Base-by-base conservation (phyloP, 2,113 vertebrate species). In the Brachionichthys hirsutus region DNA sequence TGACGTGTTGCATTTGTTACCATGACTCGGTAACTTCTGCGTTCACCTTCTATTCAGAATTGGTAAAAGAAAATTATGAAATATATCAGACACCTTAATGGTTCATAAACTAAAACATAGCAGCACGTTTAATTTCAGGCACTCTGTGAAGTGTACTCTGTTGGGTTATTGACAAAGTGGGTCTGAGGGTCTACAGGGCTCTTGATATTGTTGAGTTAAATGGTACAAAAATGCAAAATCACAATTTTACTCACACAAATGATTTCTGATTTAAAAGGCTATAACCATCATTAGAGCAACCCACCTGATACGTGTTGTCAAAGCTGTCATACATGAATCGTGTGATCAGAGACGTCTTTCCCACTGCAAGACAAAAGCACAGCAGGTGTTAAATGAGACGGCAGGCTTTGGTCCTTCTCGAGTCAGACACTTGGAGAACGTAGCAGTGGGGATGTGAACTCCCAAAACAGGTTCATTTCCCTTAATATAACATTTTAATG, bases 271-370 rank as follows among this genome's bases (percentile, higher is more conserved):
- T 30, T 30, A 30, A 30, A 4, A 30, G 24, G 24, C 4, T 8
- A 30, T 6, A 30, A 30, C 4, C 24, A 30, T 30, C 24, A 30
- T 30, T 3, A 46, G 16, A 47, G 41, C 36, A n/a, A 77, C 88
- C 43, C 82, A 96, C 94, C 93, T 96, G 94, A 88, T 96, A 95
- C 0, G 94, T 95, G 90, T 95, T 95, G 93, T 96, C 94, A 57
- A 96, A 96, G 88, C 94, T 96, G 93, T 96, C 94, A 6, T 96
- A 96, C 94, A 96, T 96, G 90, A 96, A 96, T 66, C 94, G 88
- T 4, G 94, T 96, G 89, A 96, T 96, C 90, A 96, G 90, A 75
- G 94, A 96, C 12, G 94, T 96, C 91, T 96, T 96, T 63, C 94
- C 94, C 63, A 96, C 94, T 95, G 91, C 74, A 92, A 92, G 78